phyloP scores from a whole-genome alignment of 2,888 invertebrate species.

The Thymelicus acteon region DNA sequence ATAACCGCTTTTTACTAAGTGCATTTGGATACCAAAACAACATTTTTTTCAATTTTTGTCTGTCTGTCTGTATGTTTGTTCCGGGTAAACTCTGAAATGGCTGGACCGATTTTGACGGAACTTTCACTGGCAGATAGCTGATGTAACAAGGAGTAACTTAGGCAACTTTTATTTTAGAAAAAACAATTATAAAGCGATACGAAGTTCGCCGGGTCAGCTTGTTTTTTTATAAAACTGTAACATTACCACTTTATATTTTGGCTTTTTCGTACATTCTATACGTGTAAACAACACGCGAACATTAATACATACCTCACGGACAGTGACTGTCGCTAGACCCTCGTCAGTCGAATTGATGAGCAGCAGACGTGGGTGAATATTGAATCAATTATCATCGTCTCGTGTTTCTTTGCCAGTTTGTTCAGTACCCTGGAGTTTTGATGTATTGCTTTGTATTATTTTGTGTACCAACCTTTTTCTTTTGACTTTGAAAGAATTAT shows the following conservation, averaged over 20 bases:
- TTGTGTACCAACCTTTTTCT: not conserved
- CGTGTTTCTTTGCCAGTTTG: constrained; percentile 16
- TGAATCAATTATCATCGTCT: constrained; percentile 29
- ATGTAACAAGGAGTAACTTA: too few relatives aligned
- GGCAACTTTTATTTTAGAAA: too few relatives aligned
- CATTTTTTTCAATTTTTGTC: too few relatives aligned
- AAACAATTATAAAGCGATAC: too few relatives aligned
- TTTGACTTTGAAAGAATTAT: not conserved
- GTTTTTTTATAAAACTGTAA: too few relatives aligned
- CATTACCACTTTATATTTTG: not conserved
- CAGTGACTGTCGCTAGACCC: constrained; percentile 38
- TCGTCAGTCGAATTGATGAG: constrained; percentile 40
- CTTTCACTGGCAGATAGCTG: too few relatives aligned
- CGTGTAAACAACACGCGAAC: constrained; percentile 6
- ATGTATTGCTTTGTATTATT: constrained; percentile 23
- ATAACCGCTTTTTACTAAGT: too few relatives aligned
- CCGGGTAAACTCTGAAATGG: too few relatives aligned
- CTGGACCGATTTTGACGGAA: too few relatives aligned
- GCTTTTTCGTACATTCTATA: not conserved
- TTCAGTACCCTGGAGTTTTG: constrained; percentile 10
- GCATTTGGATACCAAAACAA: too few relatives aligned
- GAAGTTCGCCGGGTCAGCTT: too few relatives aligned
- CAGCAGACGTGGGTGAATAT: constrained; percentile 27
- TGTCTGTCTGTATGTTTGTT: too few relatives aligned
- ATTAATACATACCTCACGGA: constrained; percentile 12